These are phyloP conservation scores for Acleris literana DNA, from an alignment of 2,888 invertebrate species.

Conservation along the genomic window DNA sequence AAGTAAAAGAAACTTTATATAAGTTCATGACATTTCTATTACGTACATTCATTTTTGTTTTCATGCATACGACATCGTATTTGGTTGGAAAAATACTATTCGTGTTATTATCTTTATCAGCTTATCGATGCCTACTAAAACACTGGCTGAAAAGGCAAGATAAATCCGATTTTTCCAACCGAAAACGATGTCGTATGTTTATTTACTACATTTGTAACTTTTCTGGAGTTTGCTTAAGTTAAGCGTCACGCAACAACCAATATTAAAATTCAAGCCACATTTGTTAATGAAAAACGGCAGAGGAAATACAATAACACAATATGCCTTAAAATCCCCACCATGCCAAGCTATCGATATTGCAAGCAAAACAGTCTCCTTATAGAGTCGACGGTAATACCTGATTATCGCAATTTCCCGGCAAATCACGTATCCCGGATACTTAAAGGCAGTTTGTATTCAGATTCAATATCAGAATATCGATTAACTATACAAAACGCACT, in stretches of 20 bases:
- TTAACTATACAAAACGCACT: constrained; percentile 68
- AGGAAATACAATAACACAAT: constrained; percentile 7
- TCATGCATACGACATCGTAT: too few relatives aligned
- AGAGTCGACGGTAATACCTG: constrained; percentile 3
- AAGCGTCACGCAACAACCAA: not conserved
- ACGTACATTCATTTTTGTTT: too few relatives aligned
- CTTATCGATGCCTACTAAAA: too few relatives aligned
- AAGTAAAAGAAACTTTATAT: too few relatives aligned
- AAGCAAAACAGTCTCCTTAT: constrained; percentile 18
- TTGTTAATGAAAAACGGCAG: not conserved
- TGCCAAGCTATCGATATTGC: constrained; percentile 4
- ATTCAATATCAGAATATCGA: constrained; percentile 60
- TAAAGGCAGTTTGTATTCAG: constrained; percentile 62
- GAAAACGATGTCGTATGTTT: too few relatives aligned
- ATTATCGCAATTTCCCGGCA: constrained; percentile 39
- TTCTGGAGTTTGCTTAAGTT: not conserved
- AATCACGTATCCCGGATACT: constrained; percentile 48
- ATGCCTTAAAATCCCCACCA: not conserved
- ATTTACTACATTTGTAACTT: too few relatives aligned
- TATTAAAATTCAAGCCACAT: not conserved
- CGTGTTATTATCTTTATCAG: too few relatives aligned
- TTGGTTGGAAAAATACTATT: too few relatives aligned
- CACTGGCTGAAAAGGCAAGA: too few relatives aligned
- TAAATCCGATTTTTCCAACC: too few relatives aligned
- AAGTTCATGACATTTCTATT: too few relatives aligned